A percentile compares a stretch with the other conserved stretches of the same genome.
Evolutionary conservation across 2,113 vertebrate species (phyloP).

Genomic region (Paramisgurnus dabryanus): DNA sequence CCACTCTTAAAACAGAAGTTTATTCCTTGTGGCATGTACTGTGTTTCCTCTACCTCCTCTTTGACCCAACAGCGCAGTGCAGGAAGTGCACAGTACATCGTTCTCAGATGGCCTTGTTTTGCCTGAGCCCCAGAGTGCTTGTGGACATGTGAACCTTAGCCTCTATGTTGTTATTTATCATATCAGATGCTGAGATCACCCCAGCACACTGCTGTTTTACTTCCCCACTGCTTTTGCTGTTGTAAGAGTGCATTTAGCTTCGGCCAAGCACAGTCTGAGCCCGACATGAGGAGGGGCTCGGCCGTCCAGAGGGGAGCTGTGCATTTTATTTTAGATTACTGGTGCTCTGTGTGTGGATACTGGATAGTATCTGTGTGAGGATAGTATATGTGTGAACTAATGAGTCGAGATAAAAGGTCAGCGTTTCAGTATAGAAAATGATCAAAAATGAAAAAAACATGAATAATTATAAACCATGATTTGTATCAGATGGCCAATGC

Average conservation of each 20-base stretch:
- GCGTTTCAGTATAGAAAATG: not conserved
- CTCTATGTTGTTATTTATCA: slow-evolving; percentile 47
- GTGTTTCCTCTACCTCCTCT: slow-evolving; percentile 5
- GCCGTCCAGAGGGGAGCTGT: slow-evolving; percentile 9
- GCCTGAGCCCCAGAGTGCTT: not conserved
- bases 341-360: not conserved
- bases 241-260: slow-evolving; percentile 36
- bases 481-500: too few species aligned
- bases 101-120: slow-evolving; percentile 15
- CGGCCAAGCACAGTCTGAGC: slow-evolving; percentile 33
- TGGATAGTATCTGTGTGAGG: not conserved
- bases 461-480: too few species aligned
- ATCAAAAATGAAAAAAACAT: too few species aligned
- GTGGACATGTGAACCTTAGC: slow-evolving; percentile 20
- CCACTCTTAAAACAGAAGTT: not conserved
- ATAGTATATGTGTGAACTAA: slow-evolving; percentile 23
- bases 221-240: slow-evolving; percentile 6
- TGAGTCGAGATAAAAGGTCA: slow-evolving; percentile 22
- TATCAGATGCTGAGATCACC: slow-evolving; percentile 46
- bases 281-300: slow-evolving; percentile 40
- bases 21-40: not conserved
- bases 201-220: slow-evolving; percentile 22
- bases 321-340: slow-evolving; percentile 32
- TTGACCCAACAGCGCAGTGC: not conserved
- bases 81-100: not conserved